These are phyloP conservation scores for Danaus plexippus DNA, from an alignment of 1,140 invertebrate genomes.

Conservation along the genomic window DNA sequence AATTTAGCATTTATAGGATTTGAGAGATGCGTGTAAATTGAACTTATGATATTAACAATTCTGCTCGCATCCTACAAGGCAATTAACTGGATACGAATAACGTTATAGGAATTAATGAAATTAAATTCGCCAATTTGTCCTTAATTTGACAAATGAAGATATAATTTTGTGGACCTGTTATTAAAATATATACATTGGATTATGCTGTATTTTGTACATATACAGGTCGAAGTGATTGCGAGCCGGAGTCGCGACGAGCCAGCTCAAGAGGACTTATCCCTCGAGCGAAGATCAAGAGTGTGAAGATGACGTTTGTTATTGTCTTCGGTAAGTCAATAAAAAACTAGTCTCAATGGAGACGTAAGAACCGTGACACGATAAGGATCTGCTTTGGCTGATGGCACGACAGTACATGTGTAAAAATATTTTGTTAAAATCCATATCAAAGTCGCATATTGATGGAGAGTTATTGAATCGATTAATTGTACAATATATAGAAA, in stretches of 20 bases:
- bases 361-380: neutral
- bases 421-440: conserved; percentile 1
- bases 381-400: neutral
- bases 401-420: neutral
- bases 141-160: too few species aligned
- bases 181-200: too few species aligned
- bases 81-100: too few species aligned
- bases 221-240: conserved; percentile 59
- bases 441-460: conserved; percentile 4
- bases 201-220: too few species aligned
- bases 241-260: conserved; percentile 77
- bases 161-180: too few species aligned
- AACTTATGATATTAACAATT: too few species aligned
- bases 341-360: neutral
- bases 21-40: too few species aligned
- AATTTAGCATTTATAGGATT: too few species aligned
- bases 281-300: conserved; percentile 95
- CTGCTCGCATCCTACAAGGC: too few species aligned
- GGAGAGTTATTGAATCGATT: neutral
- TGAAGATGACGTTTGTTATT: conserved; percentile 97
- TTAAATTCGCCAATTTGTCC: too few species aligned
- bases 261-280: conserved; percentile 91
- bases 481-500: neutral
- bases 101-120: too few species aligned
- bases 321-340: conserved; percentile 83